phyloP scores from a whole-genome alignment of 2,113 vertebrate species.

The Microtus montanus region DNA sequence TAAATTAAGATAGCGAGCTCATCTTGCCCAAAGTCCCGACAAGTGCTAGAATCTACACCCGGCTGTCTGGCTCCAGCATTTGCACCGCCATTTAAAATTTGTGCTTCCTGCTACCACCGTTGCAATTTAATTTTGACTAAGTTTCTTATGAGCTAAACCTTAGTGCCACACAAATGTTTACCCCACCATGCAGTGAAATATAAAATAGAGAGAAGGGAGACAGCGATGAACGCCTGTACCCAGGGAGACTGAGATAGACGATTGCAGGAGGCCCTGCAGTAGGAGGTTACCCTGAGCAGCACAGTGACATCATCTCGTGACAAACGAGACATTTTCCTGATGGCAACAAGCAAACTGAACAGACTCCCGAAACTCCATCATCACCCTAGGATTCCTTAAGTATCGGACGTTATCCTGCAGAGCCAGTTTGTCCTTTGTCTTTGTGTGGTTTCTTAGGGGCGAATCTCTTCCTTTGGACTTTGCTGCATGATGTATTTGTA shows the following conservation, averaged over 20 bases:
- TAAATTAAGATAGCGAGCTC: not conserved
- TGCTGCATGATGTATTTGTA: not conserved
- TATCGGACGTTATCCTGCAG: not conserved
- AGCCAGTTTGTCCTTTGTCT: not conserved
- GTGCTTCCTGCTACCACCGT: not conserved
- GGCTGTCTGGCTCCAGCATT: not conserved
- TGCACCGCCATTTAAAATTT: not conserved
- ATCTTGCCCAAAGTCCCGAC: not conserved
- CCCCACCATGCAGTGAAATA: not conserved
- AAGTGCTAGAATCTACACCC: not conserved
- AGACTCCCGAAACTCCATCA: not conserved
- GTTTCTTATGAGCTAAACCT: not conserved
- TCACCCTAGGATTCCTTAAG: not conserved
- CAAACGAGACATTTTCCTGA: not conserved
- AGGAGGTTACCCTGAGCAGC: not conserved
- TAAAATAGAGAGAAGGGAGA: not conserved
- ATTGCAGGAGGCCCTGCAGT: not conserved
- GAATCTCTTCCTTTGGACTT: not conserved
- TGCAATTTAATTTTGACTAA: not conserved
- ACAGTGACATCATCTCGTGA: not conserved
- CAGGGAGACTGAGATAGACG: not conserved
- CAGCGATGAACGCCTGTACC: not conserved
- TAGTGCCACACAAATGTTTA: not conserved
- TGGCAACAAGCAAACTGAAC: not conserved
- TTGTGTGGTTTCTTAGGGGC: not conserved